Evolutionary conservation across 2,797 vertebrate species (phyloP).

Genomic region (Chelmon rostratus): DNA sequence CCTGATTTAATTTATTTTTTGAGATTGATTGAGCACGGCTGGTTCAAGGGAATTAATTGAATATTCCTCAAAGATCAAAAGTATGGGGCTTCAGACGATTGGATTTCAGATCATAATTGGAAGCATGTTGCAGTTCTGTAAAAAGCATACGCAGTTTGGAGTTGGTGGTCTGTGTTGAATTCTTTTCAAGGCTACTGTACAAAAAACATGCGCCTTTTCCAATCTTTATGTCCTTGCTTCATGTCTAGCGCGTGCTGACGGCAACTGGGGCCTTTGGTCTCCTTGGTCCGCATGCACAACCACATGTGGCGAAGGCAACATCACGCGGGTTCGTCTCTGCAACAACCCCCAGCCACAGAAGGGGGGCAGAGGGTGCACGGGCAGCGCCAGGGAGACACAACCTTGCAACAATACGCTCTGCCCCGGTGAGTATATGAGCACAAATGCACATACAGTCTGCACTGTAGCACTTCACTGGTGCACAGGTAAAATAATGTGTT

Average conservation of each 20-base stretch:
- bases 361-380: constrained; percentile 90
- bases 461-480: background rate
- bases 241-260: constrained; percentile 88
- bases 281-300: constrained; percentile 97
- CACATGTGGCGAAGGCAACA: constrained; percentile 92
- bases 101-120: constrained; percentile 54
- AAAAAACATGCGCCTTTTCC: background rate
- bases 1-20: constrained; percentile 17
- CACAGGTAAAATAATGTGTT: constrained; percentile 19
- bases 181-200: constrained; percentile 18
- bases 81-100: constrained; percentile 34
- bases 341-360: constrained; percentile 92
- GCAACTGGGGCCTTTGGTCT: constrained; percentile 97
- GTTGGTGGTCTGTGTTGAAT: constrained; percentile 31
- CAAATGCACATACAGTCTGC: background rate
- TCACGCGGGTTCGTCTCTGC: constrained; percentile 94
- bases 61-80: constrained; percentile 28
- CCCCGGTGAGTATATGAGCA: constrained; percentile 70
- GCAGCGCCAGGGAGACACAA: constrained; percentile 89
- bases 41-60: constrained; percentile 14
- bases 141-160: constrained; percentile 17
- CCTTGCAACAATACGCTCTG: constrained; percentile 78
- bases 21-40: constrained; percentile 15
- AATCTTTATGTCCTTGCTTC: constrained; percentile 28
- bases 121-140: constrained; percentile 49